Evolutionary conservation across 2,113 vertebrate species (phyloP).

Genomic region (Vulpes lagopus): DNA sequence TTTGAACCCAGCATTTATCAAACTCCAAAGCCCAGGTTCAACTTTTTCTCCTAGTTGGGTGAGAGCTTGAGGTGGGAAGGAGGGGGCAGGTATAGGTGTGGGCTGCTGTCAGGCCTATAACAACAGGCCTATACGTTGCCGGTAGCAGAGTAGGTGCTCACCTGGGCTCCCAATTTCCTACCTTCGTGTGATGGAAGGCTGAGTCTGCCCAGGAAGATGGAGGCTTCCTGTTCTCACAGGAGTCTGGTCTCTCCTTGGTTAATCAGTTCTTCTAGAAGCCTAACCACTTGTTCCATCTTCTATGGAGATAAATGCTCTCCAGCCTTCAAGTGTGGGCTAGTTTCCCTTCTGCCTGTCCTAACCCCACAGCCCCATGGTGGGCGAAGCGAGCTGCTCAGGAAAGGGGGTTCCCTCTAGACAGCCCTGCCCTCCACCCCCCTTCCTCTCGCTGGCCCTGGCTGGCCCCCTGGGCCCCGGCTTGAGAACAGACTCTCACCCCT

Average conservation of each 20-base stretch:
- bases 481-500: constrained; percentile 74
- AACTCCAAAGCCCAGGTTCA: not conserved
- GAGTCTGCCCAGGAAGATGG: not conserved
- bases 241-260: not conserved
- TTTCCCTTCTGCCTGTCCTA: not conserved
- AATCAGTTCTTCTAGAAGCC: not conserved
- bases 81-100: not conserved
- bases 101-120: not conserved
- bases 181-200: not conserved
- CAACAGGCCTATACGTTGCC: not conserved
- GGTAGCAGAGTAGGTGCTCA: not conserved
- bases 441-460: constrained; percentile 54
- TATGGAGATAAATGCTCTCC: not conserved
- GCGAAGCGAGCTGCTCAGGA: constrained; percentile 8
- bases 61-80: not conserved
- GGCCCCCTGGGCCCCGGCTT: constrained; percentile 64
- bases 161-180: not conserved
- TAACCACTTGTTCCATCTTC: not conserved
- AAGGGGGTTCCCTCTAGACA: constrained; percentile 66
- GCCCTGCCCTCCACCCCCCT: constrained; percentile 37
- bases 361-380: not conserved
- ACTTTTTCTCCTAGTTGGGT: not conserved
- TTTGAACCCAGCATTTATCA: not conserved
- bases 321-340: not conserved
- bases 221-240: not conserved